A percentile compares a stretch with the other conserved stretches of the same genome.
Conservation (phyloP, 2,888 invertebrate species). For the Mythimna lalbum region DNA sequence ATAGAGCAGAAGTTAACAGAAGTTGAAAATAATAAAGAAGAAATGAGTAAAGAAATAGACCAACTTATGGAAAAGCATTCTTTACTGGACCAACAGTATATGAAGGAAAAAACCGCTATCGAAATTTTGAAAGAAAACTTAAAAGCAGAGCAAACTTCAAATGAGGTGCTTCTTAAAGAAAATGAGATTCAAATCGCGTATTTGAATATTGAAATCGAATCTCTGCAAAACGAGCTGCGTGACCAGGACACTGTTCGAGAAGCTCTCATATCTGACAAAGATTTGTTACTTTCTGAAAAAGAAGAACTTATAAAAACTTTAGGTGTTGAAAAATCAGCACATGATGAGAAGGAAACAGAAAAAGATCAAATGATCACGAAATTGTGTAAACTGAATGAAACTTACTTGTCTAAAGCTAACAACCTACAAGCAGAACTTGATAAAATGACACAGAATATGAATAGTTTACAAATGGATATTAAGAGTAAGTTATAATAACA, state of each 20-base stretch:
- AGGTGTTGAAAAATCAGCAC: constrained; percentile 65
- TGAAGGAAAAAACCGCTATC: constrained; percentile 29
- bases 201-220: constrained; percentile 49
- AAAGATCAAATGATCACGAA: constrained; percentile 60
- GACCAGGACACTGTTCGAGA: constrained; percentile 51
- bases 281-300: constrained; percentile 60
- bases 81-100: constrained; percentile 42
- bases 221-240: constrained; percentile 46
- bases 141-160: constrained; percentile 44
- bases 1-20: constrained; percentile 54
- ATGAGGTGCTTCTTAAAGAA: constrained; percentile 45
- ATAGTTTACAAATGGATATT: constrained; percentile 64
- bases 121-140: constrained; percentile 53
- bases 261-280: constrained; percentile 59
- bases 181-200: constrained; percentile 34
- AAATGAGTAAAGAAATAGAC: constrained; percentile 41
- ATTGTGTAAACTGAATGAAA: constrained; percentile 62
- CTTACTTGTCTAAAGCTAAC: constrained; percentile 54
- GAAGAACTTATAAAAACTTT: constrained; percentile 61
- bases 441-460: constrained; percentile 59
- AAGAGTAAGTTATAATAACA: constrained; percentile 66
- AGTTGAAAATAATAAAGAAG: constrained; percentile 45
- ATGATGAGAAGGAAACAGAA: constrained; percentile 66
- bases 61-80: constrained; percentile 45
- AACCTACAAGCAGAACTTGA: constrained; percentile 63